phyloP scores from a whole-genome alignment of 2,888 invertebrate species.

The Parnassius smintheus region DNA sequence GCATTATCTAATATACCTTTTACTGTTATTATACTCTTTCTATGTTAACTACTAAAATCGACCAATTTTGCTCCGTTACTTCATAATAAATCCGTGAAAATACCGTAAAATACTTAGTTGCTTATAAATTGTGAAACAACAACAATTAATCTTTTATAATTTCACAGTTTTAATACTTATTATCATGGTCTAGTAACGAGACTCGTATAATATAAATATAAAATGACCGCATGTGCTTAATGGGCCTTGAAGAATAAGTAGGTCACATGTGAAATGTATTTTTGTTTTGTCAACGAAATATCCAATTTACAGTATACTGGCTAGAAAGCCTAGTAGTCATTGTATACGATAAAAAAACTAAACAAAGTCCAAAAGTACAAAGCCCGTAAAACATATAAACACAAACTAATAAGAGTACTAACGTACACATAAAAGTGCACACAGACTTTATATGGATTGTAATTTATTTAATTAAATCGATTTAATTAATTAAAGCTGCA shows the following conservation, averaged over 20 bases:
- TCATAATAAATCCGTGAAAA: too few species aligned
- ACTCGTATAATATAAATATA: too few species aligned
- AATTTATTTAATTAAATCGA: neutral
- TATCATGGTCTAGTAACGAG: neutral
- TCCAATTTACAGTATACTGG: too few species aligned
- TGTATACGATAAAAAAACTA: neutral
- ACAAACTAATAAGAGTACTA: too few species aligned
- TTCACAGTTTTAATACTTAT: neutral
- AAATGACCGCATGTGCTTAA: neutral
- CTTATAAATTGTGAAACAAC: too few species aligned
- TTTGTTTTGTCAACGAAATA: too few species aligned
- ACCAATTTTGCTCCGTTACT: conserved; percentile 9
- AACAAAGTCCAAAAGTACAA: neutral
- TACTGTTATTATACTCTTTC: conserved; percentile 32
- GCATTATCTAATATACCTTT: conserved; percentile 19
- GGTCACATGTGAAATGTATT: too few species aligned
- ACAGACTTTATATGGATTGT: neutral
- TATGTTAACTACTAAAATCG: conserved; percentile 33
- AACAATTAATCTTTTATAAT: too few species aligned
- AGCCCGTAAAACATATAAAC: neutral
- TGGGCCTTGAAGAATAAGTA: neutral
- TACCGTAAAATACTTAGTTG: too few species aligned
- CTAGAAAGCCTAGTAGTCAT: too few species aligned
- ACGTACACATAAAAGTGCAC: neutral
- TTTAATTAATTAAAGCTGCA: too few species aligned